phyloP scores from a whole-genome alignment of 1,140 invertebrate genomes.

The Thaumatotibia leucotreta region DNA sequence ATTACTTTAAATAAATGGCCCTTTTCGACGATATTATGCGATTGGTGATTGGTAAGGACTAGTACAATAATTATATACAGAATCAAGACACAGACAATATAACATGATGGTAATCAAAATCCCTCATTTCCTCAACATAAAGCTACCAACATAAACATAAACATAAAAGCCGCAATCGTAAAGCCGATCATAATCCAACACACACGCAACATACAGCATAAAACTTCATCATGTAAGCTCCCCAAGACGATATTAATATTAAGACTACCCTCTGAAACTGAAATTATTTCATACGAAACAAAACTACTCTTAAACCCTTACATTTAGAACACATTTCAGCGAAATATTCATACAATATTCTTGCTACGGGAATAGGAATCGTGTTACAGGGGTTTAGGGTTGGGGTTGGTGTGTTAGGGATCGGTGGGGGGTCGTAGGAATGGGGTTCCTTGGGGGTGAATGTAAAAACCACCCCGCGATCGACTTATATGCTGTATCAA shows the following conservation, averaged over 20 bases:
- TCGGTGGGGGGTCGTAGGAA: conserved; percentile 31
- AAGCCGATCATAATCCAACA: conserved; percentile 50
- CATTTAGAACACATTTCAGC: neutral
- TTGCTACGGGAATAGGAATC: conserved; percentile 1
- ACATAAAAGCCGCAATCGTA: conserved; percentile 26
- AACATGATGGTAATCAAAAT: too few relatives aligned
- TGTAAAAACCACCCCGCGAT: conserved; percentile 76
- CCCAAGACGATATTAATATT: conserved; percentile 74
- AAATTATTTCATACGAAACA: neutral
- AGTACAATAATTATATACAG: too few relatives aligned
- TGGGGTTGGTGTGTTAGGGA: conserved; percentile 20
- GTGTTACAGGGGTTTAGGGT: conserved; percentile 21
- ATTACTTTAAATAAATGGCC: too few relatives aligned
- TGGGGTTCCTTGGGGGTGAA: conserved; percentile 67
- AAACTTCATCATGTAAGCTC: conserved; percentile 61
- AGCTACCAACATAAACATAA: neutral
- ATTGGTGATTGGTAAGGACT: too few relatives aligned
- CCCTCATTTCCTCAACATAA: neutral
- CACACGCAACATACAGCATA: conserved; percentile 44
- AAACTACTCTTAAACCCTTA: neutral
- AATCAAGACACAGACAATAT: too few relatives aligned
- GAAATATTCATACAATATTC: neutral
- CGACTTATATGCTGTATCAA: conserved; percentile 76
- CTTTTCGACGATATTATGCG: too few relatives aligned
- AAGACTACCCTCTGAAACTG: conserved; percentile 50